Evolutionary conservation across 2,888 invertebrate genomes (phyloP).

Genomic region (Athalia circularis): DNA sequence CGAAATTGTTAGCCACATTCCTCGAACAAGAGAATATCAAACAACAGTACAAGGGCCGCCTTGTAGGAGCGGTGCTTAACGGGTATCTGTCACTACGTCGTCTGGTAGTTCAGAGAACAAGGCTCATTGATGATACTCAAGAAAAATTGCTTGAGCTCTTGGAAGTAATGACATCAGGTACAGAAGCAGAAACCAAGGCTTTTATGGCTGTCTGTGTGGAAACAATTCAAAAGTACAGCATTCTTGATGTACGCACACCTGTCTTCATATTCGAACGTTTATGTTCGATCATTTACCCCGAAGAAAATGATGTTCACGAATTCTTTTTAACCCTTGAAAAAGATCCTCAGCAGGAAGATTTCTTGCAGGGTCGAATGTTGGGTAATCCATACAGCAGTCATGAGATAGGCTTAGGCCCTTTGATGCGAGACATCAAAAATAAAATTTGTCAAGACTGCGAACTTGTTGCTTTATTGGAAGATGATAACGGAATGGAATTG

Average conservation of each 20-base stretch:
- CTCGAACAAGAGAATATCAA: constrained; percentile 91
- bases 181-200: constrained; percentile 95
- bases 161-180: constrained; percentile 97
- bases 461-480: constrained; percentile 96
- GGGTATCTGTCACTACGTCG: constrained; percentile 94
- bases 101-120: constrained; percentile 94
- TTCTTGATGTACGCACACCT: constrained; percentile 95
- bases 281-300: constrained; percentile 97
- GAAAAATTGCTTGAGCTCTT: constrained; percentile 93
- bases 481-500: constrained; percentile 99
- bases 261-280: constrained; percentile 98
- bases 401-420: constrained; percentile 95
- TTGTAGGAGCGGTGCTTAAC: constrained; percentile 93
- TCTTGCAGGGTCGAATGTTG: constrained; percentile 96
- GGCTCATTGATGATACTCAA: constrained; percentile 97
- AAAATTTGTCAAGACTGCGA: constrained; percentile 99
- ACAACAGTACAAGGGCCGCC: constrained; percentile 90
- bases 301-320: constrained; percentile 97
- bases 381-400: constrained; percentile 98
- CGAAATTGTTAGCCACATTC: constrained; percentile 91
- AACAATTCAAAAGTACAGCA: constrained; percentile 92
- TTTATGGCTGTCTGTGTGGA: constrained; percentile 99
- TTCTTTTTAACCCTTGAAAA: constrained; percentile 98
- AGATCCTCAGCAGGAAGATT: constrained; percentile 99
- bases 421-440: constrained; percentile 99